Percentiles rank a stretch among this genome's conserved stretches.
phyloP scores from a whole-genome alignment of 2,113 vertebrate genomes.

The Strix aluco region DNA sequence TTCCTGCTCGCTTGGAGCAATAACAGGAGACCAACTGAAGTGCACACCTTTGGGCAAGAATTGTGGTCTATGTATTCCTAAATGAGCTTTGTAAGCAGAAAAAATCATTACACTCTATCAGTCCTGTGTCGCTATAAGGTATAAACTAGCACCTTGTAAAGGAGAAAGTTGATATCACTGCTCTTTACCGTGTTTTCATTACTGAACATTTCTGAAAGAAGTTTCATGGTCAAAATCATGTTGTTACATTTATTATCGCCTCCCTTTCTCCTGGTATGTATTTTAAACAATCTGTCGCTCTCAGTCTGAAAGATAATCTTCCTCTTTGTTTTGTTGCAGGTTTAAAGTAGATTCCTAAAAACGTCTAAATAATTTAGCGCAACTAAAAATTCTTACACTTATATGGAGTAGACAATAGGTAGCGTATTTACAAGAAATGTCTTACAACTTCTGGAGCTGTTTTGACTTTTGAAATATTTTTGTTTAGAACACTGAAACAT shows the following conservation, averaged over 20 bases:
- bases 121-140: not conserved
- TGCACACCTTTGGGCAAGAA: not conserved
- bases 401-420: not conserved
- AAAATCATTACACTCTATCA: not conserved
- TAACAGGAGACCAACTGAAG: not conserved
- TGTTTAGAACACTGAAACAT: not conserved
- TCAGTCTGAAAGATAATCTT: not conserved
- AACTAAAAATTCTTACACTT: not conserved
- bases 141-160: not conserved
- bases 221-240: not conserved
- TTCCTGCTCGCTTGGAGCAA: no score
- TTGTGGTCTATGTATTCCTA: not conserved
- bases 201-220: not conserved
- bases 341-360: not conserved
- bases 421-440: not conserved
- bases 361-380: accelerated
- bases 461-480: not conserved
- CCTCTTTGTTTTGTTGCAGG: not conserved
- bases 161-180: not conserved
- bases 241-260: not conserved
- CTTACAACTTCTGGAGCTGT: not conserved
- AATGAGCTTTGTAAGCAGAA: not conserved
- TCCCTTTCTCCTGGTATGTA: not conserved
- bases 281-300: not conserved
- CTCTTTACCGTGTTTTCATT: not conserved